Conservation (phyloP, 1,140 invertebrate species). For the Drosophila dunni region DNA sequence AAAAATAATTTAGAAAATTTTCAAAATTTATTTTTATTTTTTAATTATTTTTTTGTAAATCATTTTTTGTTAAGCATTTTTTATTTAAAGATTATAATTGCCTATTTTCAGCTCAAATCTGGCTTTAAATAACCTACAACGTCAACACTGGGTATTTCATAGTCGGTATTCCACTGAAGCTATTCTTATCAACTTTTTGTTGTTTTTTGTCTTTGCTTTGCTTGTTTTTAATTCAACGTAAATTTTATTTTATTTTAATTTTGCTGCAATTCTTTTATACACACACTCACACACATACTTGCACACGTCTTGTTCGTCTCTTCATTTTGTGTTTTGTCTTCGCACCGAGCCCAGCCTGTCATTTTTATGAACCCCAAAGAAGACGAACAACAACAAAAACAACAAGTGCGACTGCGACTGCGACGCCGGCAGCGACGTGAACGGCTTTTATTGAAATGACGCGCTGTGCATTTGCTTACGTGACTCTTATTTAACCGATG, state of each 20-base stretch:
- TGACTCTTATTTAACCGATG: slow-evolving; percentile 56
- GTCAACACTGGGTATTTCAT: no score
- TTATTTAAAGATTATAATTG: no score
- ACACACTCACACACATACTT: slow-evolving; percentile 16
- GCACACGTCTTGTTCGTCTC: slow-evolving; percentile 1
- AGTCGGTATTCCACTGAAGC: not conserved
- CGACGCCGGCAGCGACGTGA: slow-evolving; percentile 9
- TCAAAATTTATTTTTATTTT: no score
- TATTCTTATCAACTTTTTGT: slow-evolving; percentile 19
- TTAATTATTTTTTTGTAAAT: no score
- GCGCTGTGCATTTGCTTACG: slow-evolving; percentile 56
- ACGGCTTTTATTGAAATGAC: slow-evolving; percentile 62
- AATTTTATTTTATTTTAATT: slow-evolving; percentile 83
- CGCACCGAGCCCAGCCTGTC: slow-evolving; percentile 17
- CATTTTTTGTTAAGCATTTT: no score
- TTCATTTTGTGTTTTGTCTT: slow-evolving; percentile 26
- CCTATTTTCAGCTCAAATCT: no score
- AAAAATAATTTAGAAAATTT: no score
- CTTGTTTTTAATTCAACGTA: slow-evolving; percentile 78
- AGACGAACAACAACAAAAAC: slow-evolving; percentile 9
- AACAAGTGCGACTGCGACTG: not conserved
- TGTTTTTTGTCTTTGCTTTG: slow-evolving; percentile 38
- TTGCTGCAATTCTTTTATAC: slow-evolving; percentile 76
- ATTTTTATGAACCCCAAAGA: slow-evolving; percentile 48
- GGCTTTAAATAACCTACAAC: not conserved